Evolutionary conservation across 2,888 invertebrate species (phyloP), one percentile per base, ranked within the genome.

Genomic region (Melanargia galathea): DNA sequence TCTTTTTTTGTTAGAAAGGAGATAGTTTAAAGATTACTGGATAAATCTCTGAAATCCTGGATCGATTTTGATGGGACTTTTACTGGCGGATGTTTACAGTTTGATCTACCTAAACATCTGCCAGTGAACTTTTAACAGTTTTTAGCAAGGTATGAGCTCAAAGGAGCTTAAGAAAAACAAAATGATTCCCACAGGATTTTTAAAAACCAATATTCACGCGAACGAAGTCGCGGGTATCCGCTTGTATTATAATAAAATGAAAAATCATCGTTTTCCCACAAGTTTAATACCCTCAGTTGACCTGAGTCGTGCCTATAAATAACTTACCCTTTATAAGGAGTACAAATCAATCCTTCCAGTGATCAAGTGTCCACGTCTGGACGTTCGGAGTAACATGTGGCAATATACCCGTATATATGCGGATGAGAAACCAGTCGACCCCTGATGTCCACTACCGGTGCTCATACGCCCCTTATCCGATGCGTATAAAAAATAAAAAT

Each of bases 261-360:
- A 52, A 48, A 51, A 52, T 6, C 13, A 20, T 33, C 16, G 52
- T 35, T 52, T 35, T 49, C 10, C 52, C 20, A 35, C 33, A 52
- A 52, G 52, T 52, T 35, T 35, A 52, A 52, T 52, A 52, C 52
- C 52, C 52, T 52, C 35, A 35, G 13, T 7, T 35, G 52, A 52
- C 52, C 52, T 52, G 52, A 33, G 35, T 35, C 52, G 35, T 49
- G 26, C 51, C 18, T 22, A 35, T 35, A 52, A 35, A 52, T 52
- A 52, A 35, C 18, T 18, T 35, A 20, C 35, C 20, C 52, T 52
- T 33, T 52, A 52, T 35, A 52, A 35, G 52, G 52, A 20, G 11
- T 35, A 52, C 52, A 52, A 35, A 52, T 52, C 52, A 52, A 52
- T 52, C 52, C 52, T 33, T 18, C 51, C 51, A 52, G 18, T 20